Evolutionary conservation across 1,140 invertebrate genomes (phyloP), one percentile per base, ranked within the genome.

Genomic region (Drosophila mauritiana): DNA sequence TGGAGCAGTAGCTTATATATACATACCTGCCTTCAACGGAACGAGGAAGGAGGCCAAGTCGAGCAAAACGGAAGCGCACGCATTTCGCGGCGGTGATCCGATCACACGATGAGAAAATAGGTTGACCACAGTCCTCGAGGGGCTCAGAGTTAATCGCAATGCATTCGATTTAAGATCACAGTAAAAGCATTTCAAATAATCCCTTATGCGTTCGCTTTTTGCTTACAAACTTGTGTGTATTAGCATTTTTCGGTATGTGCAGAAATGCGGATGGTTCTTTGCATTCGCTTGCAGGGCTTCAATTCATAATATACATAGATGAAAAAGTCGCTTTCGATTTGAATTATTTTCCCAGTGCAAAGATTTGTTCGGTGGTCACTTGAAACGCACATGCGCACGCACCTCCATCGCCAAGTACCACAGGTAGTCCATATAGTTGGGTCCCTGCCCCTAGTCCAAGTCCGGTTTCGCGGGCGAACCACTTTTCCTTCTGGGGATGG

Each of bases 401-500:
- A 31, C 1, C 7, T 8, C 7, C 27, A 8, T 8, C 27, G 59
- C 31, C 40, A 45, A 64, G 59, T 67, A 39, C 58, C 36, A n/a
- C 52, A 17, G 25, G 3, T 59, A 40, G 31, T 63, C 63, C 36
- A 67, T 31, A 64, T 67, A 36, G 59, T 37, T 43, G n/a, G 61
- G 61, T 58, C 61, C 59, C 59, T 63, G 61, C 39, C 31, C 10
- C 3, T 3, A 31, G 59, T 27, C 64, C 3, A 4, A 31, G 59
- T 27, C 64, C 46, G 61, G 64, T 68, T 68, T 68, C n/a, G 20
- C 37, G 12, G 46, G 31, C 37, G 59, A 67, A 68, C 46, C 61
- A 65, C 64, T 68, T 68, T 68, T 68, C 46, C 61, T 52, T 52
- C 63, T 68, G 31, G 31, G 31, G 57, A 27, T 48, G 43, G 43